A percentile compares a stretch with the other conserved stretches of the same genome.
These are phyloP conservation scores for Agelaius tricolor DNA, from an alignment of 2,113 vertebrate species.

Conservation along the genomic window DNA sequence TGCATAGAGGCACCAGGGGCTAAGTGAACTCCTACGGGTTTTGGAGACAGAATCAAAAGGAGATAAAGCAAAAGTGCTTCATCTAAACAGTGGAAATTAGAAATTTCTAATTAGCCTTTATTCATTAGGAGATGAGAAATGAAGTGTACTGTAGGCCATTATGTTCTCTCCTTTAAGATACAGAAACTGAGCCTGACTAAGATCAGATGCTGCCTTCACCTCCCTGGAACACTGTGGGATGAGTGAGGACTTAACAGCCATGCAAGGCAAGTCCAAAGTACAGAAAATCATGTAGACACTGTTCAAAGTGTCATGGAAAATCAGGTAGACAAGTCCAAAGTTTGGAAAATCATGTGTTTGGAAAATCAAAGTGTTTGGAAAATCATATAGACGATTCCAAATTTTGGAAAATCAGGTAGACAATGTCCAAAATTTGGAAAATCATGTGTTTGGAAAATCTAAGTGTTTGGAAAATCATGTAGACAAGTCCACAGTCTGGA, in stretches of 20 bases:
- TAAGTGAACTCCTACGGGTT: not conserved
- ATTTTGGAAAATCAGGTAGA: not conserved
- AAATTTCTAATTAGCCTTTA: not conserved
- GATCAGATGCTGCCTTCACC: not conserved
- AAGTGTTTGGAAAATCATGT: not conserved
- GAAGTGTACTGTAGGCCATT: not conserved
- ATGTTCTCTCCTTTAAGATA: not conserved
- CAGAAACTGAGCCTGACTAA: not conserved
- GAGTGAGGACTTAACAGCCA: not conserved
- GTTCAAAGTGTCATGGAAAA: not conserved
- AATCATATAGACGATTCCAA: not conserved
- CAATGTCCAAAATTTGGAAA: too few relatives aligned
- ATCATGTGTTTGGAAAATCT: too few relatives aligned
- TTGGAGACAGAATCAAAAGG: not conserved
- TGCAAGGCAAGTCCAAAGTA: not conserved
- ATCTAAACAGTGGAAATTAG: conserved; percentile 34
- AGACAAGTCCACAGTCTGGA: too few relatives aligned
- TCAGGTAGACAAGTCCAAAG: not conserved
- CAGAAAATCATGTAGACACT: not conserved
- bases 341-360: too few relatives aligned
- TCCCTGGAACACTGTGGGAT: not conserved
- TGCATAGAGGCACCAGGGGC: not conserved
- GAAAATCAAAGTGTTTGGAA: not conserved
- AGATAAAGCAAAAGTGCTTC: conserved; percentile 16
- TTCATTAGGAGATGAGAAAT: not conserved